Percentiles rank a stretch among this genome's conserved stretches.
phyloP scores from a whole-genome alignment of 2,888 invertebrate species.

The Diarsia brunnea region DNA sequence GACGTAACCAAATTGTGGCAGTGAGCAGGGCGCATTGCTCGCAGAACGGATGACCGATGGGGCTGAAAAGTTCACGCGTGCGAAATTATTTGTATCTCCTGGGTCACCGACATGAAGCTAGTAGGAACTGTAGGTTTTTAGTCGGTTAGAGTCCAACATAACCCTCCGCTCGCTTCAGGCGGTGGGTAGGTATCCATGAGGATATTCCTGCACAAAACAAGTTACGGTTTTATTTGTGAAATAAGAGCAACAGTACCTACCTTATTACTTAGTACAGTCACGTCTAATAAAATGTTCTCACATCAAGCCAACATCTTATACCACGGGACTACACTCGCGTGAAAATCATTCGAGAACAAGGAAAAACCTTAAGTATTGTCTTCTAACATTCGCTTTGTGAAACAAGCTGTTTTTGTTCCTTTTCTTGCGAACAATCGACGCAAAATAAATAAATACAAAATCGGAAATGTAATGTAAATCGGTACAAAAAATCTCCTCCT shows the following conservation, averaged over 20 bases:
- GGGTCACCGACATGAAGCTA: too few species aligned
- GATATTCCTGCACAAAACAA: background rate
- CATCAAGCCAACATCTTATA: slow-evolving; percentile 3
- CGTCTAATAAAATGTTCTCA: slow-evolving; percentile 24
- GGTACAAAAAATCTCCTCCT: background rate
- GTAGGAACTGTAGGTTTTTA: too few species aligned
- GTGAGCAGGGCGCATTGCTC: too few species aligned
- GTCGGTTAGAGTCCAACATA: too few species aligned
- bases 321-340: slow-evolving; percentile 1
- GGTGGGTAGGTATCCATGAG: background rate
- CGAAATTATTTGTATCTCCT: too few species aligned
- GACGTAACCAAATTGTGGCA: too few species aligned
- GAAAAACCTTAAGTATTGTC: slow-evolving; percentile 11
- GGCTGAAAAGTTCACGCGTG: too few species aligned
- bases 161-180: too few species aligned
- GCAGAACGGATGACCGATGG: too few species aligned
- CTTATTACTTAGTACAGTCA: slow-evolving; percentile 20
- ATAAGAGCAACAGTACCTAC: background rate
- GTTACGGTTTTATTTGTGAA: background rate
- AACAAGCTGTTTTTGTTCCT: background rate
- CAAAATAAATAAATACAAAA: background rate
- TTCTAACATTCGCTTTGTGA: background rate
- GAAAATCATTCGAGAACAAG: slow-evolving; percentile 2
- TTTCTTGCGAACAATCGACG: background rate
- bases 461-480: background rate